Evolutionary conservation across 1,140 invertebrate species (phyloP).

Genomic region (Mercenaria mercenaria): DNA sequence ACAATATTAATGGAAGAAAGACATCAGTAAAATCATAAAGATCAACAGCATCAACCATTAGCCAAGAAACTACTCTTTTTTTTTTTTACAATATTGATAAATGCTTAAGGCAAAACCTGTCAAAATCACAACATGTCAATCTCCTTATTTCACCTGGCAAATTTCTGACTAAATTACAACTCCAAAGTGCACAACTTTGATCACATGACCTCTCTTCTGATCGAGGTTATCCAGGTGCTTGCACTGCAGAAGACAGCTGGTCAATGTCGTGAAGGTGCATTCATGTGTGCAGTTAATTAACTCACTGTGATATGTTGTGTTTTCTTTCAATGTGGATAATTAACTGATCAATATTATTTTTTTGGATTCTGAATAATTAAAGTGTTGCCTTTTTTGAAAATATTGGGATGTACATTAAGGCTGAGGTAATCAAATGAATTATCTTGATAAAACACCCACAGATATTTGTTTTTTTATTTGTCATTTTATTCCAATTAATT

Average conservation of each 20-base stretch:
- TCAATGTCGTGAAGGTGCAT: conserved; percentile 45
- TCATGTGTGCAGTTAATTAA: conserved; percentile 49
- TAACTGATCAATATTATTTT: conserved; percentile 11
- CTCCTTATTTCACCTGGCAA: conserved; percentile 54
- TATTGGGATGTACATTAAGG: conserved; percentile 38
- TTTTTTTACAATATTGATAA: conserved; percentile 6
- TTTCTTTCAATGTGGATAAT: conserved; percentile 28
- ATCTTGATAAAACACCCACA: no score
- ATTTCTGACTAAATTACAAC: conserved; percentile 42
- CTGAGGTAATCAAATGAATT: conserved; percentile 32
- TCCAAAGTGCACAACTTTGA: conserved; percentile 25
- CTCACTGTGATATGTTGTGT: conserved; percentile 51
- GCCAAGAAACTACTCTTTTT: neutral
- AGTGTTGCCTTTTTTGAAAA: conserved; percentile 5
- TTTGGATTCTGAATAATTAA: conserved; percentile 36
- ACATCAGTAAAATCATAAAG: neutral
- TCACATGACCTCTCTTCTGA: conserved; percentile 48
- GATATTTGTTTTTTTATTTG: neutral
- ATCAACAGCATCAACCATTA: neutral
- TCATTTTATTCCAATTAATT: neutral
- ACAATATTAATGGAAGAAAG: neutral
- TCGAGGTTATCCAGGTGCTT: conserved; percentile 59
- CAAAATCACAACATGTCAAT: conserved; percentile 41
- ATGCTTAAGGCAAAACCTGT: conserved; percentile 27
- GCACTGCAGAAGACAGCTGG: conserved; percentile 46